Evolutionary conservation across 2,113 vertebrate species (phyloP).

Genomic region (Pteronura brasiliensis): DNA sequence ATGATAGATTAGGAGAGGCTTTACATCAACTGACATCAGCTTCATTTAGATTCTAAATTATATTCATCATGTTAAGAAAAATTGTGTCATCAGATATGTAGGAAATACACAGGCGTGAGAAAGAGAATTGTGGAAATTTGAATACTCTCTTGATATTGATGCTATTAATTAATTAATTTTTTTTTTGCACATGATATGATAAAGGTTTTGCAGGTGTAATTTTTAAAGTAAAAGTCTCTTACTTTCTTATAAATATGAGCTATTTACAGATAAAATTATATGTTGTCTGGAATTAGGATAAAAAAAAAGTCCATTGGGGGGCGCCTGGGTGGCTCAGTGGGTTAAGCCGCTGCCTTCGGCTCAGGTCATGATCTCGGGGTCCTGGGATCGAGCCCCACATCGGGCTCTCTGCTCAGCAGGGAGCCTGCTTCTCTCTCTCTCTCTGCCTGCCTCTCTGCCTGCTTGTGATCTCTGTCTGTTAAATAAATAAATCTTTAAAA

Average conservation of each 20-base stretch:
- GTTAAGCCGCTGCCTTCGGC: too few relatives aligned
- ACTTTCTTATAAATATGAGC: background rate
- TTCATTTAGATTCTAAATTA: background rate
- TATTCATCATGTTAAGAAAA: background rate
- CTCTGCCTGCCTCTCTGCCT: too few relatives aligned
- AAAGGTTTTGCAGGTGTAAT: background rate
- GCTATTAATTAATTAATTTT: background rate
- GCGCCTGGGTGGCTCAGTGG: too few relatives aligned
- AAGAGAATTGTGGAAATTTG: background rate
- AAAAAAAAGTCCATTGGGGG: background rate
- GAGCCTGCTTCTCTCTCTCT: too few relatives aligned
- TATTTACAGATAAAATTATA: background rate
- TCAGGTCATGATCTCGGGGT: too few relatives aligned
- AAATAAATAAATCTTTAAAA: too few relatives aligned
- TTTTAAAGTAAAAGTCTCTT: background rate
- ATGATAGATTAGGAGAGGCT: background rate
- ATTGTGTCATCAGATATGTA: too few relatives aligned
- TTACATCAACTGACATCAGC: background rate
- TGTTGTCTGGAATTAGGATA: background rate
- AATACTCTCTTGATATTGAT: background rate
- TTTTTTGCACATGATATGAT: background rate
- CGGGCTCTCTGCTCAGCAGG: too few relatives aligned
- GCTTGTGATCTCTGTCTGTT: too few relatives aligned
- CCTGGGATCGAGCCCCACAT: too few relatives aligned
- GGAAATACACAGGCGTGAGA: fast-evolving